Percentiles rank a stretch among this genome's conserved stretches.
phyloP scores from a whole-genome alignment of 2,113 vertebrate species.

The Romanogobio albipinnatus region DNA sequence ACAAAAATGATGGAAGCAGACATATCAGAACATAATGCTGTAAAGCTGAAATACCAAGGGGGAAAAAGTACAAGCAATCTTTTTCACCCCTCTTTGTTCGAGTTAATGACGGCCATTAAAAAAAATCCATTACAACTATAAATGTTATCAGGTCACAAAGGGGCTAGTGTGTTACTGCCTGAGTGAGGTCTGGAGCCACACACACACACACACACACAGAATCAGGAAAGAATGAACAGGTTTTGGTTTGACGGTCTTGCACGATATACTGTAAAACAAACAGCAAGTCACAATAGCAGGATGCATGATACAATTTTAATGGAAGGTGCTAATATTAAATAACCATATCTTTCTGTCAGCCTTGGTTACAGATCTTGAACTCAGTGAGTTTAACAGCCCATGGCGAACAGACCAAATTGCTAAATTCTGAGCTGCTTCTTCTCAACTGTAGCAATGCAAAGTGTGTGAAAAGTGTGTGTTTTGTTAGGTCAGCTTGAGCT shows the following conservation, averaged over 20 bases:
- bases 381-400: not conserved
- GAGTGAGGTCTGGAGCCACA: conserved; percentile 16
- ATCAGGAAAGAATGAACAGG: conserved; percentile 3
- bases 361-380: not conserved
- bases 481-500: conserved; percentile 72
- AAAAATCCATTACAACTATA: conserved; percentile 85
- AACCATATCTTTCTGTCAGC: not conserved
- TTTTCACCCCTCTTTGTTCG: conserved; percentile 67
- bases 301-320: not conserved
- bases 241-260: conserved; percentile 1
- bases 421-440: not conserved
- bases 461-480: conserved; percentile 87
- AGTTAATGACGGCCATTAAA: conserved; percentile 84
- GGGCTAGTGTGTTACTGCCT: conserved; percentile 59
- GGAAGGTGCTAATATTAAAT: conserved; percentile 6
- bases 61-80: conserved; percentile 77
- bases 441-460: not conserved
- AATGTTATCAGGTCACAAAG: conserved; percentile 81
- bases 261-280: not conserved
- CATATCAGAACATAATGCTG: conserved; percentile 78
- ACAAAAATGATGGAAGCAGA: conserved; percentile 77
- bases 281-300: not conserved
- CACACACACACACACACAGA: not conserved
- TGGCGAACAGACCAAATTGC: not conserved
- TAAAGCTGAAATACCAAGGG: conserved; percentile 83